Base-by-base conservation (phyloP, 2,797 vertebrate genomes). In the Acrossocheilus wenchowensis region DNA sequence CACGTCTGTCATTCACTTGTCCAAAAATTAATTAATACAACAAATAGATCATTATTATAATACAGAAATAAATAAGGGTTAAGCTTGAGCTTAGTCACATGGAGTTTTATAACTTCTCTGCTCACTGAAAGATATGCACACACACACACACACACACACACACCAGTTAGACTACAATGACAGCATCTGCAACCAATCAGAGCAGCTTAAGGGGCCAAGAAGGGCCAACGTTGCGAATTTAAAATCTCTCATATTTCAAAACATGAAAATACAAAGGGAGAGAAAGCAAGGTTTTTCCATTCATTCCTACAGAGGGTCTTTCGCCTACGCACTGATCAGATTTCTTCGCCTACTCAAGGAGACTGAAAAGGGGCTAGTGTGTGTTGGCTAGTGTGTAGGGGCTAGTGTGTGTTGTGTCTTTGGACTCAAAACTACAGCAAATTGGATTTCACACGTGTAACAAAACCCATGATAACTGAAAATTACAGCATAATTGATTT, bases 121-220 rank as follows among this genome's bases (percentile, higher is more conserved):
- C 45, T 39, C n/a, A 66, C n/a, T 78, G 88, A 72, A 83, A 92
- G 89, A 91, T 87, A 88, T 69, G 41, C 84, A 88, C 72, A 41
- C 78, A 81, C 41, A 30, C 78, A 81, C 26, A 23, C 54, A 75
- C 69, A 43, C 57, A 75, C 69, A 68, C 26, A 72, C 1, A 92
- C 87, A 89, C 88, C 81, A 91, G 90, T 85, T 89, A 91, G 45
- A 87, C 89, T 89, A 90, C 92, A 78, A 81, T 87, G 90, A 90
- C 90, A 89, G 92, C 95, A 95, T 95, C 94, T 95, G 94, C 93
- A 94, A 94, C 92, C 93, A 95, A 95, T 95, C 94, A 93, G 84
- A 89, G 89, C 89, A 91, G 86, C 87, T 91, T 89, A 81, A 77
- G 88, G 84, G 91, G 93, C 92, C 93, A 93, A 94, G 92, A 90